Evolutionary conservation across 2,888 invertebrate genomes (phyloP).

Genomic region (Tenthredo scrophulariae): DNA sequence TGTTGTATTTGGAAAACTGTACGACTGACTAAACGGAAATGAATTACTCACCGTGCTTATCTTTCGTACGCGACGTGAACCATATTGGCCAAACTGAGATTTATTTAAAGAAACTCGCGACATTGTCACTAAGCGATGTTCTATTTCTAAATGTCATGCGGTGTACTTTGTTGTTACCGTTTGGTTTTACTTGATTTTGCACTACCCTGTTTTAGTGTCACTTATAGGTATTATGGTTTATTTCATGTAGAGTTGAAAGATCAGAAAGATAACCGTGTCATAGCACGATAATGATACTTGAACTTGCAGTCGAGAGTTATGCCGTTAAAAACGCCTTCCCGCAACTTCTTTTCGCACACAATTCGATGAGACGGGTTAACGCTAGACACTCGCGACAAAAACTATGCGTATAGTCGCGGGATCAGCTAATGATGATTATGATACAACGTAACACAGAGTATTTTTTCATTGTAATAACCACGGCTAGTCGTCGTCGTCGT

Average conservation of each 20-base stretch:
- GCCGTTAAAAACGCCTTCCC: neutral
- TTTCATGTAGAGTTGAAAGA: neutral
- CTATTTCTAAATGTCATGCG: conserved; percentile 43
- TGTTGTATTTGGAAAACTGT: neutral
- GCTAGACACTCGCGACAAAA: neutral
- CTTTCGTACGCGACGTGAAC: conserved; percentile 76
- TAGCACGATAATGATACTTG: neutral
- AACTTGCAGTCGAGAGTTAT: neutral
- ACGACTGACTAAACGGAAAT: neutral
- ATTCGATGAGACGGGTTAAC: neutral
- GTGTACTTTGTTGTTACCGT: neutral
- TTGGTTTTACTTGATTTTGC: neutral
- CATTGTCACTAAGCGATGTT: conserved; percentile 67
- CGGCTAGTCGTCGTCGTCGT: conserved; percentile 80
- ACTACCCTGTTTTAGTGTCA: neutral
- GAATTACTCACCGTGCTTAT: conserved; percentile 75
- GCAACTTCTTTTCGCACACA: neutral
- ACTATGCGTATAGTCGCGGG: neutral
- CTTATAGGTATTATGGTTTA: neutral
- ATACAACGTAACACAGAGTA: conserved; percentile 6
- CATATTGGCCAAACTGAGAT: conserved; percentile 76
- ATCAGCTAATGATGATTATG: conserved; percentile 1
- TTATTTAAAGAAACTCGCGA: conserved; percentile 77
- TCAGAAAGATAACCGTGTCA: neutral
- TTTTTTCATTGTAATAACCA: conserved; percentile 17